Percentiles rank a stretch among this genome's conserved stretches.
phyloP scores from a whole-genome alignment of 2,797 vertebrate genomes.

The Dipus sagitta region DNA sequence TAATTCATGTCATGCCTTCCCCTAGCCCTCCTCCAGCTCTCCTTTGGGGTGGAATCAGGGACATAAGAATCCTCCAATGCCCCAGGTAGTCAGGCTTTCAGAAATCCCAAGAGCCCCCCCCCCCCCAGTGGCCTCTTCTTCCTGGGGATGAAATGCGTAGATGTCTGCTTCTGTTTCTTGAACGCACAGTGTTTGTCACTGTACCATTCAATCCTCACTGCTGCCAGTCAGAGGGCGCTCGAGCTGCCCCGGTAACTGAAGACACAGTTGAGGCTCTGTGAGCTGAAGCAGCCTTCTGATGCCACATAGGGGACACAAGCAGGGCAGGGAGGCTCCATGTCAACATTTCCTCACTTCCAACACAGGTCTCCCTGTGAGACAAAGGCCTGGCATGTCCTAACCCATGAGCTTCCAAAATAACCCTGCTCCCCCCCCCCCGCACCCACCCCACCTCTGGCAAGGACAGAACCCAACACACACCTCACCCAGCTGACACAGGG shows the following conservation, averaged over 20 bases:
- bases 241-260: background rate
- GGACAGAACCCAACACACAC: background rate
- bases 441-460: background rate
- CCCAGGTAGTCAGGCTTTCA: background rate
- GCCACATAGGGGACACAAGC: too few relatives aligned
- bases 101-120: background rate
- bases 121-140: background rate
- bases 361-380: background rate
- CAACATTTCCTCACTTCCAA: fast-evolving
- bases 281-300: background rate
- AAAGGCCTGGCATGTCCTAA: background rate
- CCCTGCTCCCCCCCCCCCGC: background rate
- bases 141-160: background rate
- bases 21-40: background rate
- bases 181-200: background rate
- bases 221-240: fast-evolving
- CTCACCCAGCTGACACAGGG: too few relatives aligned
- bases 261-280: fast-evolving
- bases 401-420: background rate
- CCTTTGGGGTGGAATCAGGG: background rate
- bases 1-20: background rate
- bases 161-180: background rate
- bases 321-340: background rate
- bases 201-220: fast-evolving
- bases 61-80: background rate